Evolutionary conservation across 2,797 vertebrate genomes (phyloP).

Genomic region (Monodelphis domestica): DNA sequence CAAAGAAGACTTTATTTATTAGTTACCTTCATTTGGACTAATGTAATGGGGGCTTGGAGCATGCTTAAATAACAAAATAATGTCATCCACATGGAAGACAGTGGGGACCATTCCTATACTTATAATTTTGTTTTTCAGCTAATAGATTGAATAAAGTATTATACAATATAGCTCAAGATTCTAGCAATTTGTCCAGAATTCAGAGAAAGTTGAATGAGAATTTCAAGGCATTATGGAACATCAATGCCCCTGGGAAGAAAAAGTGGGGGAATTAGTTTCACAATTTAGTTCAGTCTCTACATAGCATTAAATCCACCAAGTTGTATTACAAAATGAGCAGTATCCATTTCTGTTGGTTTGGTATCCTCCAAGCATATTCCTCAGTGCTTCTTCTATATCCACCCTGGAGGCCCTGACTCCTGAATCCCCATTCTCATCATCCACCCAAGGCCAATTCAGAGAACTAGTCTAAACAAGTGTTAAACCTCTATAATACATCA

Average conservation of each 20-base stretch:
- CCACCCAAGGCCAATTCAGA: not conserved
- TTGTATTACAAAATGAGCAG: fast-evolving
- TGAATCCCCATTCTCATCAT: not conserved
- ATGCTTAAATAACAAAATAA: not conserved
- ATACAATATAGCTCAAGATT: not conserved
- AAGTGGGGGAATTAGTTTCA: not conserved
- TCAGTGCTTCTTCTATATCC: not conserved
- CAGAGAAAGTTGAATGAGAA: not conserved
- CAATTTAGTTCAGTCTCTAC: not conserved
- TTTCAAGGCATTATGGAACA: not conserved
- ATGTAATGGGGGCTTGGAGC: not conserved
- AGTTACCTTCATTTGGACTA: not conserved
- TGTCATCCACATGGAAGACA: not conserved
- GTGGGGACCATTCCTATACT: not conserved
- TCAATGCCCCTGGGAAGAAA: too few relatives aligned
- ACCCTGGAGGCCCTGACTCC: not conserved
- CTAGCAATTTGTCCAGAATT: not conserved
- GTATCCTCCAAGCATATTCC: not conserved
- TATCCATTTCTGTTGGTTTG: fast-evolving
- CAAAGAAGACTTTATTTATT: slow-evolving; percentile 10
- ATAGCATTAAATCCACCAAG: not conserved
- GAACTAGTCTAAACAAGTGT: not conserved
- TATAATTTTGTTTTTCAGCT: not conserved
- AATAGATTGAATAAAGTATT: not conserved
- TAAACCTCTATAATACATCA: not conserved